Conservation (phyloP, 2,797 vertebrate species). For the Myiotriccus ornatus region DNA sequence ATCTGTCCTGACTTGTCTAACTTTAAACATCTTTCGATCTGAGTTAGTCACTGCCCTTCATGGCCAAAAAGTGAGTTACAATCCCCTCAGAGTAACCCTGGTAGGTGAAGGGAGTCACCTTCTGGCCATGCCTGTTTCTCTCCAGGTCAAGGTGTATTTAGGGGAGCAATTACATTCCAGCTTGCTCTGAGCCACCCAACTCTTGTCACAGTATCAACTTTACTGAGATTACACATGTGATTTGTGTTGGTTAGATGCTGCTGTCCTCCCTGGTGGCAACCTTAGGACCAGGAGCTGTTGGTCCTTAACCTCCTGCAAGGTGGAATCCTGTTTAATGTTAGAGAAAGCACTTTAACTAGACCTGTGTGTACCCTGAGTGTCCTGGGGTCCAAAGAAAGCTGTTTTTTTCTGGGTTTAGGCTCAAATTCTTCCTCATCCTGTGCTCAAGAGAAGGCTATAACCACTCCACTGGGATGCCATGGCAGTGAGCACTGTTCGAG, state of each 20-base stretch:
- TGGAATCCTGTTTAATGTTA: neutral
- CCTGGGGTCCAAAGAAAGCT: neutral
- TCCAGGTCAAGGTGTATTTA: neutral
- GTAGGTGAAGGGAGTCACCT: neutral
- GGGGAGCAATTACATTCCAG: neutral
- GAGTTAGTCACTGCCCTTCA: neutral
- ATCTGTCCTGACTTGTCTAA: neutral
- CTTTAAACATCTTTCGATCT: neutral
- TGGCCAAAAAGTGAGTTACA: too few species aligned
- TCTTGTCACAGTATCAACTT: neutral
- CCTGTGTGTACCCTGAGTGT: too few species aligned
- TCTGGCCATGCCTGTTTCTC: neutral
- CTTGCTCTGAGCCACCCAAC: neutral
- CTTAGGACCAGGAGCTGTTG: neutral
- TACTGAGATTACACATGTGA: rapidly evolving
- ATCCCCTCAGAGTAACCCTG: rapidly evolving
- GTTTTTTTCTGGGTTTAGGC: neutral
- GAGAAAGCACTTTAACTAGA: neutral
- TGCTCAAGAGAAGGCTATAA: neutral
- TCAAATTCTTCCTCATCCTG: neutral
- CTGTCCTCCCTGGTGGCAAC: neutral
- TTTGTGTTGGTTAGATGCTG: neutral
- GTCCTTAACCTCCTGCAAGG: neutral
- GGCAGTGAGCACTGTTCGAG: neutral
- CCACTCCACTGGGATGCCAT: neutral